phyloP scores from a whole-genome alignment of 2,888 invertebrate genomes.

The Archips crataeganus region DNA sequence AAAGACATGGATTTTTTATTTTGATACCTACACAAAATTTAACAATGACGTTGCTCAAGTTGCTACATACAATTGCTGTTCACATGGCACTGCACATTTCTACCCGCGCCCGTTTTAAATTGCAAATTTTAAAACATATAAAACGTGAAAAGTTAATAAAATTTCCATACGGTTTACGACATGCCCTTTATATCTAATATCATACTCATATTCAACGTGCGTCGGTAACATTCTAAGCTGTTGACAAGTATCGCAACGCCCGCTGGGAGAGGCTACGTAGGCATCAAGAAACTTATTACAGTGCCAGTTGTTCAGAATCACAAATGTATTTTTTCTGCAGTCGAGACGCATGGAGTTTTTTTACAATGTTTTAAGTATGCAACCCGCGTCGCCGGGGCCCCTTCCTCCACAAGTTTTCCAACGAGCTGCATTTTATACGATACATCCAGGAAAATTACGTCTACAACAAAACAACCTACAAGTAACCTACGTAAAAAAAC shows the following conservation, averaged over 20 bases:
- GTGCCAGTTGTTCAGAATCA: constrained; percentile 44
- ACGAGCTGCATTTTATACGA: constrained; percentile 70
- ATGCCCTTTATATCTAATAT: constrained; percentile 28
- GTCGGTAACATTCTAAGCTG: constrained; percentile 34
- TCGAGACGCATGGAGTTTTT: constrained; percentile 61
- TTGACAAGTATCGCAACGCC: constrained; percentile 37
- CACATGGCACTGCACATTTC: background rate
- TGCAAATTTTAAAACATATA: constrained; percentile 24
- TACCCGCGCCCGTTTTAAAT: background rate
- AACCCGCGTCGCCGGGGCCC: constrained; percentile 62
- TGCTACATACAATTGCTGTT: background rate
- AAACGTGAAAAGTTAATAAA: constrained; percentile 31
- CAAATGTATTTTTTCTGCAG: constrained; percentile 51
- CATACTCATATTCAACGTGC: constrained; percentile 23
- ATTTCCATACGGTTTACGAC: constrained; percentile 28
- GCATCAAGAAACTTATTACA: constrained; percentile 46
- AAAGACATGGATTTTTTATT: too few species aligned
- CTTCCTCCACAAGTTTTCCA: constrained; percentile 37
- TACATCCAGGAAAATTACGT: constrained; percentile 44
- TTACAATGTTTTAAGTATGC: constrained; percentile 71
- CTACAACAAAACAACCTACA: constrained; percentile 36
- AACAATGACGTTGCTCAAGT: background rate
- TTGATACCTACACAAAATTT: too few species aligned
- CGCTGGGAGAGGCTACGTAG: constrained; percentile 4
- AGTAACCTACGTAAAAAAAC: constrained; percentile 1